Percentiles rank a stretch among this genome's conserved stretches.
Conservation (phyloP, 2,888 invertebrate species). For the Eupithecia abbreviata region DNA sequence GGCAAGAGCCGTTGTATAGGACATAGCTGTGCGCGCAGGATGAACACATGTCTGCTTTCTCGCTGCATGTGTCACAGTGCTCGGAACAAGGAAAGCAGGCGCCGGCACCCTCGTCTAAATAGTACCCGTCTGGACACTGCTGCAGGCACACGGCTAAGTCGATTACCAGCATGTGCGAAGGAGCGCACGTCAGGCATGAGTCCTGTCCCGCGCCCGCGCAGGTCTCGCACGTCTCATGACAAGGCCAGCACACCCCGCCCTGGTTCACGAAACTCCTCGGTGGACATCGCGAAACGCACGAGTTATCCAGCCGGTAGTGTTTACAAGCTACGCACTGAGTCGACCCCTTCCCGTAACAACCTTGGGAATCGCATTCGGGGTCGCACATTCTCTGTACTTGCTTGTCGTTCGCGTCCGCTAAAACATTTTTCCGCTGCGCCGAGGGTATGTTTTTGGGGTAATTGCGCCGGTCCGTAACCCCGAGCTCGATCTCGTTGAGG, state of each 20-base stretch:
- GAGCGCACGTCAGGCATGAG: constrained; percentile 92
- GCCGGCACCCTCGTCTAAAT: constrained; percentile 89
- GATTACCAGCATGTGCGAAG: constrained; percentile 91
- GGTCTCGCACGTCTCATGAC: constrained; percentile 94
- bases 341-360: constrained; percentile 93
- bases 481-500: constrained; percentile 78
- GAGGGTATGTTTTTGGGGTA: constrained; percentile 87
- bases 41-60: constrained; percentile 92
- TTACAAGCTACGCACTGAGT: constrained; percentile 93
- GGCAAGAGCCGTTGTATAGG: constrained; percentile 91
- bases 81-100: constrained; percentile 94
- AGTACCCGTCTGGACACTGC: constrained; percentile 95
- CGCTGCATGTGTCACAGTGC: constrained; percentile 93
- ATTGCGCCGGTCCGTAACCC: constrained; percentile 85
- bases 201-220: constrained; percentile 94
- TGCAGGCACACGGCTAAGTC: constrained; percentile 94
- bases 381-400: constrained; percentile 89
- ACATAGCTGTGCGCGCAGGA: constrained; percentile 95
- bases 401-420: constrained; percentile 85
- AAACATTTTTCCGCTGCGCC: constrained; percentile 83
- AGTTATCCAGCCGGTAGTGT: constrained; percentile 92
- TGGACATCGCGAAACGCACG: constrained; percentile 92
- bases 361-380: constrained; percentile 90
- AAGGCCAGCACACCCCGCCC: constrained; percentile 92
- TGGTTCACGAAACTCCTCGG: constrained; percentile 92